Percentiles rank a stretch among this genome's conserved stretches.
These are phyloP conservation scores for Anastrepha ludens DNA, from an alignment of 1,140 invertebrate genomes.

Conservation along the genomic window DNA sequence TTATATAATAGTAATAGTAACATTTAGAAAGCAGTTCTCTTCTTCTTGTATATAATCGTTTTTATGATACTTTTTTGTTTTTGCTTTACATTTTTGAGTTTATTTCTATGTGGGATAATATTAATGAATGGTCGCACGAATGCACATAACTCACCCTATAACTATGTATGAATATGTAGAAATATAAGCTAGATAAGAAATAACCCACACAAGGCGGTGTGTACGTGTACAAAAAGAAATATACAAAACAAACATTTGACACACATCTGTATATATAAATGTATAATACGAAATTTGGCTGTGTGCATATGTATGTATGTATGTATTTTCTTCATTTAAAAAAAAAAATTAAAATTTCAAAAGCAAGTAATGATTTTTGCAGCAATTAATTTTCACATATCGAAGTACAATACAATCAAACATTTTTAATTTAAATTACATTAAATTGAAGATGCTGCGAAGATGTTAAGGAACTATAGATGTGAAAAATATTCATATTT, in stretches of 20 bases:
- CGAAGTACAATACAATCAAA: background rate
- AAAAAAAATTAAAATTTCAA: background rate
- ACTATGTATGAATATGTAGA: conserved; percentile 19
- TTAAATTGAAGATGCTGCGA: background rate
- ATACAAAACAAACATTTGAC: too few relatives aligned
- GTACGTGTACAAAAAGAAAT: background rate
- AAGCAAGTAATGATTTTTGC: background rate
- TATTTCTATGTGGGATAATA: conserved; percentile 18
- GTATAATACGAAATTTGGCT: background rate
- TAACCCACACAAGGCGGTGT: conserved; percentile 17
- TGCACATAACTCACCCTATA: conserved; percentile 22
- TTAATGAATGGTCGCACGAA: conserved; percentile 29
- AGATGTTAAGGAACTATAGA: conserved; percentile 18
- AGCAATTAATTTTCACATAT: background rate
- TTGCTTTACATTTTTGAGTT: conserved; percentile 25
- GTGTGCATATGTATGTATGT: background rate
- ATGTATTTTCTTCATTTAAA: background rate
- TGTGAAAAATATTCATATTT: background rate
- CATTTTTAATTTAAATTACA: background rate
- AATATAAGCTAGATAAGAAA: conserved; percentile 4
- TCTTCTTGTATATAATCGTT: conserved; percentile 31
- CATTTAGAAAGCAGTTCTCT: conserved; percentile 54
- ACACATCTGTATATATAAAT: background rate
- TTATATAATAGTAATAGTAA: conserved; percentile 54
- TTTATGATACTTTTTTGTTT: conserved; percentile 27